Percentiles rank a stretch among this genome's conserved stretches.
Evolutionary conservation across 2,888 invertebrate genomes (phyloP).

Genomic region (Actias luna): DNA sequence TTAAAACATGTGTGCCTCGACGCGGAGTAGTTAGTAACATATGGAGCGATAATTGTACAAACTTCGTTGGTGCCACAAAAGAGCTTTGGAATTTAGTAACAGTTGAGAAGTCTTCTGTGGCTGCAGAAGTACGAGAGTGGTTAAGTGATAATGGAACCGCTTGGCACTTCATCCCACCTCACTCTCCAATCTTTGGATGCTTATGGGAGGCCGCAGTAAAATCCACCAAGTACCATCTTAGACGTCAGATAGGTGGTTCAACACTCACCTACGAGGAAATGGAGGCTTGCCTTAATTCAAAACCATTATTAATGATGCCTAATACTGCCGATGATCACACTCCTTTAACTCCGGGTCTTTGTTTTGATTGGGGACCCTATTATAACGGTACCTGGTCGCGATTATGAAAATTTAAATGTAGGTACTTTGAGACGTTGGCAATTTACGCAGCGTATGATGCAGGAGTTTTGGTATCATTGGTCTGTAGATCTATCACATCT

Average conservation of each 20-base stretch:
- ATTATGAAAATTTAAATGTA: neutral
- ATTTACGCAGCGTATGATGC: neutral
- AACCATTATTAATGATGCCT: neutral
- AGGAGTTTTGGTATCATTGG: slow-evolving; percentile 3
- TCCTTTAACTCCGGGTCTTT: slow-evolving; percentile 14
- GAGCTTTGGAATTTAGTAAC: slow-evolving; percentile 13
- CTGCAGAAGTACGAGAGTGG: slow-evolving; percentile 11
- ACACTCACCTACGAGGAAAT: slow-evolving; percentile 15
- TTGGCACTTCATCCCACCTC: slow-evolving; percentile 21
- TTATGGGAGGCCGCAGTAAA: slow-evolving; percentile 26
- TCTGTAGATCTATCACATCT: neutral
- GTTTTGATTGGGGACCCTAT: slow-evolving; percentile 9
- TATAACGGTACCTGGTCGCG: neutral
- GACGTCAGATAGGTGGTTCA: slow-evolving; percentile 18
- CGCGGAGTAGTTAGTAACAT: slow-evolving; percentile 29
- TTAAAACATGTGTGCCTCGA: slow-evolving; percentile 31
- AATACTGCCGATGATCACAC: slow-evolving; percentile 11
- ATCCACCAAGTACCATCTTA: slow-evolving; percentile 25
- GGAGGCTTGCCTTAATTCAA: slow-evolving; percentile 14
- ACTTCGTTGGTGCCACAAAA: slow-evolving; percentile 31
- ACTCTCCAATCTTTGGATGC: slow-evolving; percentile 23
- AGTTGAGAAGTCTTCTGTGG: neutral
- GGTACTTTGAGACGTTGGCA: neutral
- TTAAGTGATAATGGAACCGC: slow-evolving; percentile 18
- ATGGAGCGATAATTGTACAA: slow-evolving; percentile 18